Conservation (phyloP, 1,140 invertebrate species). For the Aphelinus atriplicis region DNA sequence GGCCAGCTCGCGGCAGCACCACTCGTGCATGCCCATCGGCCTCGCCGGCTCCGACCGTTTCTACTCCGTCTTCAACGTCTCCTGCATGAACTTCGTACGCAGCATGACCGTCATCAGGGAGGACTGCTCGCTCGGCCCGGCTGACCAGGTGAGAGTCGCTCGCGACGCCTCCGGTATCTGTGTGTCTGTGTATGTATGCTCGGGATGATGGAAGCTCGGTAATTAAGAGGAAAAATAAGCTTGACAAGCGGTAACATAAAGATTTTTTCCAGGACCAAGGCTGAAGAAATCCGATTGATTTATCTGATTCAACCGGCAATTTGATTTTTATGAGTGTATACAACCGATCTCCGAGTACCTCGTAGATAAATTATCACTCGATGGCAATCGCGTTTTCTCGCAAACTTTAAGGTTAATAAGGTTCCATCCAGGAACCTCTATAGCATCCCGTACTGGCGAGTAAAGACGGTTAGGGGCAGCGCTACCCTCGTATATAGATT, state of each 20-base stretch:
- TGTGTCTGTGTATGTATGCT: neutral
- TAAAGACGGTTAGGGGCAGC: no score
- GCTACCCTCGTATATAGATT: no score
- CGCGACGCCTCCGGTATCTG: constrained; percentile 43
- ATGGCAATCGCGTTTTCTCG: no score
- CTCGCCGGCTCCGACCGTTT: constrained; percentile 75
- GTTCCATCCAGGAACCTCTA: no score
- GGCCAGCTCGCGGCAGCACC: constrained; percentile 66
- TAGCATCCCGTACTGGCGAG: no score
- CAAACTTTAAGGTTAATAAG: no score
- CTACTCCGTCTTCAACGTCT: constrained; percentile 69
- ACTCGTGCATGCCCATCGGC: constrained; percentile 78
- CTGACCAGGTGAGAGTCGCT: constrained; percentile 67
- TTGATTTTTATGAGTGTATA: no score
- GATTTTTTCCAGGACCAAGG: no score
- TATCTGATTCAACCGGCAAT: no score
- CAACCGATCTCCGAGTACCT: no score
- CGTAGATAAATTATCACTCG: no score
- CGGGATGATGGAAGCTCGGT: neutral
- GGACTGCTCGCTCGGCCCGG: constrained; percentile 76
- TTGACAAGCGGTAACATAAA: neutral
- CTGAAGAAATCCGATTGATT: no score
- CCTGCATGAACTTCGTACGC: constrained; percentile 73
- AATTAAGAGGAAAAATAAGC: neutral
- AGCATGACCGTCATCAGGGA: constrained; percentile 64